Evolutionary conservation across 2,888 invertebrate genomes (phyloP), one percentile per base, ranked within the genome.

Genomic region (Brachylomia viminalis): DNA sequence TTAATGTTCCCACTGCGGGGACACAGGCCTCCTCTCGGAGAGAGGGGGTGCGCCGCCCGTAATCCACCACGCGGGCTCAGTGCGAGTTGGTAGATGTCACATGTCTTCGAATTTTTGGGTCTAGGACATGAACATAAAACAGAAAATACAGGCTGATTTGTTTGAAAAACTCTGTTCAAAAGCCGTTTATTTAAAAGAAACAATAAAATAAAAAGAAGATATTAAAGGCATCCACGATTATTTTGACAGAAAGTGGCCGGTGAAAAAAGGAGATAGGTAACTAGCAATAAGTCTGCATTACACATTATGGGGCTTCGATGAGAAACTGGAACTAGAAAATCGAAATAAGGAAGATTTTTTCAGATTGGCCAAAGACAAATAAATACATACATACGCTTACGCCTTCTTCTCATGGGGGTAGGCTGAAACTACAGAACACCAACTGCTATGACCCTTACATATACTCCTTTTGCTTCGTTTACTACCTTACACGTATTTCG

Each of bases 231-330:
- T 77, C 38, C n/a, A 13, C 15, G 2, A 23, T 52, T 30, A n/a
- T 74, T 74, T 54, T 54, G 52, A 42, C 54, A 23, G 5, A 7
- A 0, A 42, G 4, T 56, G 54, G 74, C 47, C 61, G 20, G 81
- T 54, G 38, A 72, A 27, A 17, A 17, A 33, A 0, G 0, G 33
- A 20, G 8, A 3, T 23, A 20, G 5, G 20, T 11, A 23, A 52
- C 0, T 17, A n/a, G 0, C 2, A 38, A 52, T 70, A 79, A 80
- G 38, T 17, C 7, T 23, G 0, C n/a, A 42, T 10, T 10, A n/a
- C 5, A n/a, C 20, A 20, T 0, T 20, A 38, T 0, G 17, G 17
- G 17, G 17, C 27, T 73, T 33, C 6, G 0, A 20, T 17, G 17
- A 38, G 6, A 23, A 33, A 27, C 15, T n/a, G n/a, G n/a, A n/a